Percentiles rank a stretch among this genome's conserved stretches.
Evolutionary conservation across 2,113 vertebrate genomes (phyloP).

Genomic region (Aphyosemion australe): DNA sequence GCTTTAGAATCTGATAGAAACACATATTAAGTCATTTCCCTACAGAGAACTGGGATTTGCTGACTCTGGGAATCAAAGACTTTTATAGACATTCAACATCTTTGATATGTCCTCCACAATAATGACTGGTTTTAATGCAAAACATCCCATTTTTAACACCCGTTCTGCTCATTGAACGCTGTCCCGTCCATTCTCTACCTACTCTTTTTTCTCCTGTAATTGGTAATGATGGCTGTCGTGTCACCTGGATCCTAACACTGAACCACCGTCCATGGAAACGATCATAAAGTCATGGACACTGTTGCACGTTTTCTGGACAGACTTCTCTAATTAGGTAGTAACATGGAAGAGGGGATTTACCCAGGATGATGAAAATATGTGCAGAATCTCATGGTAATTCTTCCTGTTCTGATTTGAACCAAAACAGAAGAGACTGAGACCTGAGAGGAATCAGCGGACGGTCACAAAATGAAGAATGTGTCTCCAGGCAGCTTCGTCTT

Average conservation of each 20-base stretch:
- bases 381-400: neutral
- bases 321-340: neutral
- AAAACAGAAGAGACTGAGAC: no score
- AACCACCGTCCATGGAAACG: no score
- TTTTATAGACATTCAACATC: constrained; percentile 3
- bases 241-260: no score
- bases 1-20: constrained; percentile 38
- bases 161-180: no score
- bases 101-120: no score
- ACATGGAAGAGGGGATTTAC: neutral
- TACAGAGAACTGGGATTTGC: constrained; percentile 21
- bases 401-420: neutral
- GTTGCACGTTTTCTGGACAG: neutral
- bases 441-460: neutral
- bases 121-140: no score
- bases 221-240: no score
- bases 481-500: neutral
- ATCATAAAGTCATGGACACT: neutral
- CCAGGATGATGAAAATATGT: neutral
- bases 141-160: no score
- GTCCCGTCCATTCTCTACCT: no score
- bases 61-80: constrained; percentile 13
- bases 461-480: neutral
- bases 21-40: constrained; percentile 31
- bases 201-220: no score